Base-by-base conservation (phyloP, 1,140 invertebrate species). In the Hycleus phaleratus region DNA sequence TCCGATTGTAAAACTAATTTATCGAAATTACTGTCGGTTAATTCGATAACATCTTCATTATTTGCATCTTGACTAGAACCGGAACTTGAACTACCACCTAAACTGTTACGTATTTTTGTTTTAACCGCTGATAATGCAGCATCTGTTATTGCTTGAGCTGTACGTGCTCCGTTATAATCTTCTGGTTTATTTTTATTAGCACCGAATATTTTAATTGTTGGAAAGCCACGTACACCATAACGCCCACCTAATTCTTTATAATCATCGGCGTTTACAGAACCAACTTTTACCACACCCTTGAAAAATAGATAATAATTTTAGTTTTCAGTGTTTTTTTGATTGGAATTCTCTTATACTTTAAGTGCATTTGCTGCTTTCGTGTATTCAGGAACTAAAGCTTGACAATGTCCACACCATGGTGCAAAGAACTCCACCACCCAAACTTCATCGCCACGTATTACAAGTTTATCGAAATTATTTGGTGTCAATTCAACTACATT, bases 361-460 rank as follows among this genome's bases (percentile, higher is more conserved):
- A 96, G 73, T 0, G 91, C 93, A 63, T 79, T 85, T 5, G 93
- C 93, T 43, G 88, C 84, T 79, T 95, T 95, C 53, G 86, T 82
- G 75, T 95, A 95, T 73, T 95, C 92, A 1, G 91, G 88, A 38
- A 86, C 88, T 26, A 94, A 75, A 48, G 80, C 80, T 68, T 92
- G 82, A 72, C 91, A 93, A 70, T 93, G 91, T 26, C 88, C 88
- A 75, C 90, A 95, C 93, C 93, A 97, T 1, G 93, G 93, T 0
- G 93, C 93, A 77, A 82, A 97, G 74, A 95, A 97, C 71, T 95
- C 91, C n/a, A 97, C 88, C 46, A 97, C 77, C 93, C 93, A 96
- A 45, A 97, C 75, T 66, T 87, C 82, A 77, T 95, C 88, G 62
- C 89, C 85, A 61, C 92, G 82, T 49, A 87, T 78, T 6, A 98